Evolutionary conservation across 2,113 vertebrate genomes (phyloP), one percentile per base, ranked within the genome.

Genomic region (Eulacestoma nigropectus): DNA sequence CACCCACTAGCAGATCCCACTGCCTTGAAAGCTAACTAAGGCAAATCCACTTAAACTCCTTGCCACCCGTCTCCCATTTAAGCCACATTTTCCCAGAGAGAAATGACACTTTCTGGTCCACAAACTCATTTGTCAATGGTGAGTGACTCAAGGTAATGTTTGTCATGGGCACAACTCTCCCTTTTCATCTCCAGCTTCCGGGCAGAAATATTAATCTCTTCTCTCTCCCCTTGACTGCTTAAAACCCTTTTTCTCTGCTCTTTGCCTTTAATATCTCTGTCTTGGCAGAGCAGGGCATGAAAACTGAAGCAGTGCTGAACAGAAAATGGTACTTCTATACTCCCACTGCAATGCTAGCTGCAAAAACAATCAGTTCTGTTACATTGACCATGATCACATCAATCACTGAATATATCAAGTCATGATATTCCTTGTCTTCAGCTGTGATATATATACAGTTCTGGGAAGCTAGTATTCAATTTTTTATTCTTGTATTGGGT

Each of bases 251-350:
- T 93, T 60, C 79, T 79, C 64, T 37, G 19, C 57, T 84, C 41
- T 86, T 93, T 75, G 76, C 85, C 72, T 90, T 90, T 94, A 96
- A 96, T 94, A 80, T 88, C 92, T 96, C 78, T 86, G 70, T 57
- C 55, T 89, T 84, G 55, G 39, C 47, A 65, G 42, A 59, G 56
- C 5, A 88, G 64, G 41, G 37, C 47, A 53, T 46, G 72, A 67
- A 93, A 96, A 86, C 41, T 1, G 1, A 74, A 81, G 74, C 0
- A 0, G 21, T 56, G 29, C 47, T 84, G 88, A 91, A 68, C 75
- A 95, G 65, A 82, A 94, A 88, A 42, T 67, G 81, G 72, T 88
- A 65, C 32, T 86, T 83, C 72, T 77, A 8, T 47, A 44, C 13
- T 93, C 59, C 50, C 32, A 52, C 20, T 41, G 35, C 72, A 94